Evolutionary conservation across 2,888 invertebrate species (phyloP).

Genomic region (Clitarchus hookeri): DNA sequence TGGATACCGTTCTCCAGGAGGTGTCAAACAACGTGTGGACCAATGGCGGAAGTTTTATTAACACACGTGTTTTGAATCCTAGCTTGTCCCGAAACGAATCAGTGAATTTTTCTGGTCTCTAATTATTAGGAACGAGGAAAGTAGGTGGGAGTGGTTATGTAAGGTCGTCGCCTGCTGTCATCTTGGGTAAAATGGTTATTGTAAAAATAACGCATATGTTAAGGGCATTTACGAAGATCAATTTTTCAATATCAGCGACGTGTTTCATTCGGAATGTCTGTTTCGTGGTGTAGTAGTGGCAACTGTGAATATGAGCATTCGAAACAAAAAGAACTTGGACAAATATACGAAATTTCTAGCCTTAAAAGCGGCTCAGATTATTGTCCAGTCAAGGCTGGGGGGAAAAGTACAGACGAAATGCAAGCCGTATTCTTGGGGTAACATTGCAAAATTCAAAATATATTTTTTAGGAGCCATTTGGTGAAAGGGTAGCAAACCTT

Average conservation of each 20-base stretch:
- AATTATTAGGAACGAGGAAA: background rate
- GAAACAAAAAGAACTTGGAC: conserved; percentile 80
- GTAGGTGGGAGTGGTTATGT: background rate
- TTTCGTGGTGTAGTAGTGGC: conserved; percentile 48
- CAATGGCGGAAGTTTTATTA: too few species aligned
- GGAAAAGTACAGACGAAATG: conserved; percentile 82
- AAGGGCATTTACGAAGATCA: background rate
- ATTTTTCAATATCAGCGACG: background rate
- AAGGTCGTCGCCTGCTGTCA: background rate
- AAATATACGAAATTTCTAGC: conserved; percentile 89
- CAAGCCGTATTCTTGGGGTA: conserved; percentile 73
- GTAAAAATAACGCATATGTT: background rate
- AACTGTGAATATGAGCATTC: conserved; percentile 56
- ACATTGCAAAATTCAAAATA: too few species aligned
- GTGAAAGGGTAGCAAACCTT: too few species aligned
- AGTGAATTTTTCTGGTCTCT: too few species aligned
- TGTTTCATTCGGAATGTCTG: background rate
- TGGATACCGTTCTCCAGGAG: too few species aligned
- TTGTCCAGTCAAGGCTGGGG: conserved; percentile 89
- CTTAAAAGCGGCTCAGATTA: conserved; percentile 86
- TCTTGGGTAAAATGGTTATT: background rate
- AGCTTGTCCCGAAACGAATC: too few species aligned
- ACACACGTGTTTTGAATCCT: too few species aligned
- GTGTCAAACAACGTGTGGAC: too few species aligned
- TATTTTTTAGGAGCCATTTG: too few species aligned